Conservation (phyloP, 2,797 vertebrate genomes). For the Schizopygopsis pylzovi region DNA sequence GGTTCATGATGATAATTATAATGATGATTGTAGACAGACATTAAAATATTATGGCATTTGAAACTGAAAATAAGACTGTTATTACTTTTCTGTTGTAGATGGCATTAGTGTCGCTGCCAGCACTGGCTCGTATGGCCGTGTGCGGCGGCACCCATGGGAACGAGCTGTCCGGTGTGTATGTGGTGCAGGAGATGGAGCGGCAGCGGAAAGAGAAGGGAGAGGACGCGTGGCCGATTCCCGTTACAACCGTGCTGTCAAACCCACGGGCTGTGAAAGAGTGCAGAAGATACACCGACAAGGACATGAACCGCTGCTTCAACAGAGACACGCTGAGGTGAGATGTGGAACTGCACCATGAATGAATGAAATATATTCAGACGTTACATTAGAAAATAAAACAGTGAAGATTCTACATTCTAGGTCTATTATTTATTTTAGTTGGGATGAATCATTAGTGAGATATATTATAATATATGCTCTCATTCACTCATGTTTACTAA, state of each 20-base stretch:
- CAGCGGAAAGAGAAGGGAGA: slow-evolving; percentile 66
- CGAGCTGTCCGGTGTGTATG: slow-evolving; percentile 82
- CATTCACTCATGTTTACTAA: too few species aligned
- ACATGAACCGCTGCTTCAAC: slow-evolving; percentile 85
- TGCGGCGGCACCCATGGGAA: slow-evolving; percentile 88
- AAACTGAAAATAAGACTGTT: not conserved
- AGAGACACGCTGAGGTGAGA: slow-evolving; percentile 70
- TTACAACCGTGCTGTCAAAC: slow-evolving; percentile 78
- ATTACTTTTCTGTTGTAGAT: slow-evolving; percentile 67
- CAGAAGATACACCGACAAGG: slow-evolving; percentile 75
- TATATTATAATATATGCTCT: too few species aligned
- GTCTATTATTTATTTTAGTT: too few species aligned
- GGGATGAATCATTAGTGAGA: too few species aligned
- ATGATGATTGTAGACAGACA: not conserved
- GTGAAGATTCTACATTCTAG: too few species aligned
- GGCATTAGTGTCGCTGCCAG: slow-evolving; percentile 64
- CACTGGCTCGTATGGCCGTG: slow-evolving; percentile 76
- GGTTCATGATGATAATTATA: not conserved
- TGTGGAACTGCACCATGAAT: too few species aligned
- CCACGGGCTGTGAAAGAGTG: slow-evolving; percentile 77
- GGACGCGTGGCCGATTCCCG: slow-evolving; percentile 56
- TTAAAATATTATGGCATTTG: not conserved
- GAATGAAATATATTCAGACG: too few species aligned
- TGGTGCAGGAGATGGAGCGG: slow-evolving; percentile 77
- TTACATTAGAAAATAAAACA: too few species aligned